Base-by-base conservation (phyloP, 2,888 invertebrate genomes). In the Bembecia ichneumoniformis region DNA sequence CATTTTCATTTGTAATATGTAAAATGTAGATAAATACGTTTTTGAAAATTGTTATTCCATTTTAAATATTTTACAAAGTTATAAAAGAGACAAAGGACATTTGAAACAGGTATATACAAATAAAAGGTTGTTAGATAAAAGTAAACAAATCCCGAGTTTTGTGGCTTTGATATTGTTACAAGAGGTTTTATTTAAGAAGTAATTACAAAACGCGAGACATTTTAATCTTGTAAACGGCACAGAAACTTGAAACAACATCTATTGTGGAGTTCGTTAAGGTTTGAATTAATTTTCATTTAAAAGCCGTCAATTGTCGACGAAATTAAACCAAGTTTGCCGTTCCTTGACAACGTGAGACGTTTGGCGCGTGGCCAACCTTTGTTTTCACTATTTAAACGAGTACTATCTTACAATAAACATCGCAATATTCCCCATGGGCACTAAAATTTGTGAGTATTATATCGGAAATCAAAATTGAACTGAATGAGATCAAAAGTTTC, bases 281-380 rank as follows among this genome's bases (percentile, higher is more conserved):
- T 71, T 66, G 72, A 79, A 75, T 78, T 75, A 76, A 75, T 76
- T 76, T 77, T 70, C 58, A 60, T 66, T 71, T 66, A 68, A 75
- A 78, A 72, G 74, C 76, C 73, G 74, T 68, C 76, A 71, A 79
- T 79, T 73, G 71, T 65, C 66, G 58, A 63, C 57, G 60, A 65
- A 74, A 77, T 78, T 74, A 71, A 70, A 74, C 65, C 64, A 77
- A 76, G 71, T 74, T 74, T 71, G 70, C 67, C 65, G 68, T 76
- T 68, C 63, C 68, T 71, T 71, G 68, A 73, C 64, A 63, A 65
- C 60, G 65, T 61, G 62, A 65, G 66, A 63, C 58, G 63, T 63
- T 64, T 82, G 82, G 82, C 79, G 60, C 50, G 40, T 44, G 47
- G 74, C 81, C 81, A 81, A 67, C 35, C 55, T 43, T 60, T 63